Conservation (phyloP, 2,113 vertebrate genomes). For the Chaetodon auriga region DNA sequence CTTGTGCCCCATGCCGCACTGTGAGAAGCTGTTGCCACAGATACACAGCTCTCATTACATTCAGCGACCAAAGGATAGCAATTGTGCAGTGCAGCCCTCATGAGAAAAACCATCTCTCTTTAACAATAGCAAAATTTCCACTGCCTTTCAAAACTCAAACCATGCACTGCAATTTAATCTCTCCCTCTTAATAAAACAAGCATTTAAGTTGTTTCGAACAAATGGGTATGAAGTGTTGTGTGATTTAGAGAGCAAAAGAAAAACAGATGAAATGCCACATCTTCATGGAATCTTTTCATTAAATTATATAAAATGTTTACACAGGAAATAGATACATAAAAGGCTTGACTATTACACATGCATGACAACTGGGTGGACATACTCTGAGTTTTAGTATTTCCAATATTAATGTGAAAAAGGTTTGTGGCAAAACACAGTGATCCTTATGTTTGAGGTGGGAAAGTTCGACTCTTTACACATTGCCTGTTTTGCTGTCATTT, state of each 20-base stretch:
- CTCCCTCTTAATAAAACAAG: conserved; percentile 32
- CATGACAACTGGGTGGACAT: conserved; percentile 22
- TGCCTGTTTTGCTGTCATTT: conserved; percentile 72
- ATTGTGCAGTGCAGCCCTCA: conserved; percentile 7
- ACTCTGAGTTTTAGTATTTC: conserved; percentile 26
- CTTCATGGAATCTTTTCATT: conserved; percentile 27
- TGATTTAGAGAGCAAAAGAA: conserved; percentile 33
- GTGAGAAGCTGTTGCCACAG: conserved; percentile 58
- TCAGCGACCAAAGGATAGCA: conserved; percentile 32
- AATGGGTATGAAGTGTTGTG: conserved; percentile 39
- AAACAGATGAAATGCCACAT: conserved; percentile 38
- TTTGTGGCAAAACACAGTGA: conserved; percentile 28
- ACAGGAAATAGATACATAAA: conserved; percentile 12
- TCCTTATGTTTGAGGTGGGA: conserved; percentile 68
- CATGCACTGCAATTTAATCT: conserved; percentile 33
- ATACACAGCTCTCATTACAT: conserved; percentile 52
- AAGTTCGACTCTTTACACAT: conserved; percentile 59
- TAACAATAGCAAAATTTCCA: conserved; percentile 59
- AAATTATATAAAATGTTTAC: conserved; percentile 25
- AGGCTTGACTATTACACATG: conserved; percentile 12
- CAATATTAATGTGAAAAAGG: conserved; percentile 50
- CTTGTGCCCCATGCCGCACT: conserved; percentile 57
- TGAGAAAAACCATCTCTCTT: conserved; percentile 45
- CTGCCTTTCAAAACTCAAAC: conserved; percentile 52
- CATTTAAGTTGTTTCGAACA: conserved; percentile 44